Base-by-base conservation (phyloP, 2,113 vertebrate genomes). In the Ophthalmolycus amberensis region DNA sequence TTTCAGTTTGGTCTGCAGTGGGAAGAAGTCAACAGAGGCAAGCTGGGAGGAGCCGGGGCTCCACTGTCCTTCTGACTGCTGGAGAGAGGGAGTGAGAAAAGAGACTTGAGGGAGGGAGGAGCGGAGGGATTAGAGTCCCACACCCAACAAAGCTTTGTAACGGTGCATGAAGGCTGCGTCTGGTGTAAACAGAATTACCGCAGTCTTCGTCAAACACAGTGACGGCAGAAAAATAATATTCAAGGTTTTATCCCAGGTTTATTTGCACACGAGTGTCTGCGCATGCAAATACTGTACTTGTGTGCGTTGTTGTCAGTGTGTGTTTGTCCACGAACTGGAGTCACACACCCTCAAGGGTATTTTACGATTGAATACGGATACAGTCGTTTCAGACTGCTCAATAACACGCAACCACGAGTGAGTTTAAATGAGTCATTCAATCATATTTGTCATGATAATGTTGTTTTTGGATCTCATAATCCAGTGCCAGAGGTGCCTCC, bases 401-500 rank as follows among this genome's bases (percentile, higher is more conserved):
- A 72, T 78, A 40, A 70, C 58, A 59, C 25, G 12, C 44, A 38
- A 12, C 44, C 11, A 12, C 14, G 58, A 25, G 25, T n/a, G 44
- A 59, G 7, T 54, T 50, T 34, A 68, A 29, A 32, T 63, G 25
- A 46, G 37, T 9, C 59, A 11, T 50, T 32, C 14, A 25, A 20
- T 37, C 29, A 7, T 1, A 59, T 27, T 38, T 44, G 2, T 67
- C 42, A 40, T 44, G 37, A 50, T 56, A 12, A 65, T 34, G 34
- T 63, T 58, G 58, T 16, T 22, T 83, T 80, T 77, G 18, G 16
- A 44, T 84, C 5, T 75, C 32, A 79, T 80, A 37, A 58, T 86
- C 56, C 74, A 95, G 95, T 91, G 56, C 94, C 95, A 58, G 85
- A 89, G 54, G 37, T 75, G 29, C 89, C 82, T 16, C 94, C 94